phyloP scores from a whole-genome alignment of 2,888 invertebrate species.

The Helobdella robusta region DNA sequence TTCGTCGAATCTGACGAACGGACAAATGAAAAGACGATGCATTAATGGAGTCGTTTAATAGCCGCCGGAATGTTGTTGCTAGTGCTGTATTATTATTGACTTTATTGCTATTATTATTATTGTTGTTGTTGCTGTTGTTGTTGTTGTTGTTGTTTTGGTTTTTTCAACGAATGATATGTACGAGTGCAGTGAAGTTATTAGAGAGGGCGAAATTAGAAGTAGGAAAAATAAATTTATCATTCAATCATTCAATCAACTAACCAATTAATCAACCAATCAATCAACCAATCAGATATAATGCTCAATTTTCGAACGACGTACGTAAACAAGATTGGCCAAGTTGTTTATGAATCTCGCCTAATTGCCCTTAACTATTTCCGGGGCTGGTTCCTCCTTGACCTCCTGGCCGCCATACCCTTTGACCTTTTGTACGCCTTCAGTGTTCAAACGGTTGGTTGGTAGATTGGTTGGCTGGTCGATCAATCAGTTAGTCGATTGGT shows the following conservation, averaged over 20 bases:
- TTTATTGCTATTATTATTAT: too few species aligned
- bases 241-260: too few species aligned
- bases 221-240: neutral
- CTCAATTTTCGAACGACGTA: conserved; percentile 92
- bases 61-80: too few species aligned
- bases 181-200: neutral
- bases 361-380: conserved; percentile 86
- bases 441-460: conserved; percentile 45
- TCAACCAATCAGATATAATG: conserved; percentile 67
- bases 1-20: too few species aligned
- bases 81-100: too few species aligned
- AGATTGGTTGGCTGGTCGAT: too few species aligned
- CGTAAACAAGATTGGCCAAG: conserved; percentile 87
- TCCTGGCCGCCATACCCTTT: conserved; percentile 89
- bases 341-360: conserved; percentile 77
- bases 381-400: conserved; percentile 86
- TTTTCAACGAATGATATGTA: neutral
- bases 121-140: too few species aligned
- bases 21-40: too few species aligned
- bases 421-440: conserved; percentile 65
- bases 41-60: too few species aligned
- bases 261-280: too few species aligned
- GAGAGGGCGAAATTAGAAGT: too few species aligned
- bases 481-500: too few species aligned
- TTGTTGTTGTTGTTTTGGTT: neutral